Evolutionary conservation across 2,797 vertebrate genomes (phyloP).

Genomic region (Silurus lanzhouensis): DNA sequence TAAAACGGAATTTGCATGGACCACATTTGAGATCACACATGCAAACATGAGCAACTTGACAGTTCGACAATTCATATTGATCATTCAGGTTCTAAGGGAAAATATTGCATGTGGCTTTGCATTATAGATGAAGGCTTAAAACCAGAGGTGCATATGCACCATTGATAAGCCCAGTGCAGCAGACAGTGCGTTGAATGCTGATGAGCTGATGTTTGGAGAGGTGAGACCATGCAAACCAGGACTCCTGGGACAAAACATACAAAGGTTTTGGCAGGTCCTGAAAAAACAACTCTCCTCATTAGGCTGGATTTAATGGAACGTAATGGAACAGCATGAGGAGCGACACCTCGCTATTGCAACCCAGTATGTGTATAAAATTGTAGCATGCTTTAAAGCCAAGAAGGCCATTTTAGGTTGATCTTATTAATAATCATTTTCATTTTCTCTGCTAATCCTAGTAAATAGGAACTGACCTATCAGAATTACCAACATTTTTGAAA

Average conservation of each 20-base stretch:
- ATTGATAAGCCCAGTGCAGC: slow-evolving; percentile 40
- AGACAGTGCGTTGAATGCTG: slow-evolving; percentile 48
- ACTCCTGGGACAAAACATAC: slow-evolving; percentile 35
- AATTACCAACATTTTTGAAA: too few species aligned
- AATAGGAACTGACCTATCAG: background rate
- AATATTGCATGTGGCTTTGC: slow-evolving; percentile 37
- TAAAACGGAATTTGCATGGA: background rate
- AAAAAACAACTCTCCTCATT: slow-evolving; percentile 43
- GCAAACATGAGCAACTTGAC: background rate
- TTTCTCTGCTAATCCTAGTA: background rate
- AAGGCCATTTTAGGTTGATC: background rate
- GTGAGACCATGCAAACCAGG: slow-evolving; percentile 23
- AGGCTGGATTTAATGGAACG: slow-evolving; percentile 41
- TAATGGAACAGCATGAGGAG: slow-evolving; percentile 31
- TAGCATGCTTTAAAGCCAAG: background rate
- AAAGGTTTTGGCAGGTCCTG: slow-evolving; percentile 41
- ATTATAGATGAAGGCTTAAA: slow-evolving; percentile 50
- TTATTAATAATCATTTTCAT: background rate
- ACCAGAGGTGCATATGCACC: slow-evolving; percentile 27
- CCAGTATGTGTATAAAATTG: background rate
- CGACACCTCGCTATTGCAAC: slow-evolving; percentile 10
- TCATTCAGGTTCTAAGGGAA: slow-evolving; percentile 18
- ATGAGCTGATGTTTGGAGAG: slow-evolving; percentile 56
- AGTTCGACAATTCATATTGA: slow-evolving; percentile 2
- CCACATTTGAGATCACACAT: background rate